These are phyloP conservation scores for Mythimna pallens DNA, from an alignment of 2,888 invertebrate species.

Conservation along the genomic window DNA sequence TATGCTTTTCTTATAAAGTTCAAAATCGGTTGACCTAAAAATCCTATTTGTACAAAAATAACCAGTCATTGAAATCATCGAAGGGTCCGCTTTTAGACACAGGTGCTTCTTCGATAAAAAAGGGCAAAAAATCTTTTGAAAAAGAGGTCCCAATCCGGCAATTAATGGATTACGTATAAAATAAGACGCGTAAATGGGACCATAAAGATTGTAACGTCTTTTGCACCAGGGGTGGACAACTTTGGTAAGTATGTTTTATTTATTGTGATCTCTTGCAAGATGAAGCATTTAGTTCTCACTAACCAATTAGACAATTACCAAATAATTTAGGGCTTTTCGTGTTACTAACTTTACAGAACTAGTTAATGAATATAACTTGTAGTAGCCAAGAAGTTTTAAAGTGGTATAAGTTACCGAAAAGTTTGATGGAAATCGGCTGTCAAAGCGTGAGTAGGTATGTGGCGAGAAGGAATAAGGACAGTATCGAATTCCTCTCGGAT, in stretches of 20 bases:
- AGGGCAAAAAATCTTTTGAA: conserved; percentile 71
- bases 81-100: conserved; percentile 79
- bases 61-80: conserved; percentile 85
- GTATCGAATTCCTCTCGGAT: too few species aligned
- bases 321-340: background rate
- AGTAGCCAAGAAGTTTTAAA: background rate
- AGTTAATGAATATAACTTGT: too few species aligned
- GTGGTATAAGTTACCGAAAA: background rate
- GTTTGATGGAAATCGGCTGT: too few species aligned
- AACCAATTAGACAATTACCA: background rate
- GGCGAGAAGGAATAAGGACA: background rate
- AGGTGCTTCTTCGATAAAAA: conserved; percentile 81
- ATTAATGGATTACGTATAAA: conserved; percentile 85
- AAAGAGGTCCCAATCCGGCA: conserved; percentile 77
- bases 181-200: conserved; percentile 78
- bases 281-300: background rate
- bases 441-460: background rate
- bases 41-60: conserved; percentile 80
- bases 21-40: conserved; percentile 33
- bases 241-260: conserved; percentile 16
- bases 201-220: conserved; percentile 68
- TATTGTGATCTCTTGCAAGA: background rate
- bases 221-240: conserved; percentile 57
- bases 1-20: background rate
- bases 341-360: background rate